Evolutionary conservation across 2,113 vertebrate genomes (phyloP), one percentile per base, ranked within the genome.

Genomic region (Dromaius novaehollandiae): DNA sequence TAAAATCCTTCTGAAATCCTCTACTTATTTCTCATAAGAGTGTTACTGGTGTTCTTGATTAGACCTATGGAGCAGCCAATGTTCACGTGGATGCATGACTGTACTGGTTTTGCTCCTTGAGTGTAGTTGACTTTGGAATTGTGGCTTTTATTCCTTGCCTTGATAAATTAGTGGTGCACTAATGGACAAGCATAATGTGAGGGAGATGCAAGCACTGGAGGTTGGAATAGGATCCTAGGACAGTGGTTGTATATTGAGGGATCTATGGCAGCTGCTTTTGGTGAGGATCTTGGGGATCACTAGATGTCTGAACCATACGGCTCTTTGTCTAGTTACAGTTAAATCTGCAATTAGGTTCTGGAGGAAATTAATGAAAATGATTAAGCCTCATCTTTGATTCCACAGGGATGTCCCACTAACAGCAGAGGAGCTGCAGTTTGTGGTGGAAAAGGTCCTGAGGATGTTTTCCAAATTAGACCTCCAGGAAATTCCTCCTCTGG

Each of bases 401-500:
- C 65, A 75, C 86, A 99, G 99, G 92, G 99, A 99, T 90, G 98
- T 99, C 64, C 99, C 98, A 19, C 83, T 99, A 19, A 99, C 98
- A 2, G 87, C 95, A 88, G 99, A 99, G 81, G 99, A 99, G 92
- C 96, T 99, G 88, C 98, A 98, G 80, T 99, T 99, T 95, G 97
- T 99, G 92, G 98, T 99, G 66, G 98, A 99, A 88, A 99, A 99
- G 97, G 96, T 99, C 28, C 84, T 99, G 89, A 98, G 98, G 60
- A 99, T 99, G 98, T 98, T 99, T 91, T 96, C 96, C 75, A 99
- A 99, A 93, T 94, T 99, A 96, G 99, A 99, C 80, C 98, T 99
- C 63, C 99, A 99, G 94, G 99, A 99, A 97, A 98, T 99, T 48
- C 99, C 99, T 6, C 99, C 99, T 25, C 94, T 99, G 82, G 98